Evolutionary conservation across 2,888 invertebrate species (phyloP).

Genomic region (Pharmacophagus antenor): DNA sequence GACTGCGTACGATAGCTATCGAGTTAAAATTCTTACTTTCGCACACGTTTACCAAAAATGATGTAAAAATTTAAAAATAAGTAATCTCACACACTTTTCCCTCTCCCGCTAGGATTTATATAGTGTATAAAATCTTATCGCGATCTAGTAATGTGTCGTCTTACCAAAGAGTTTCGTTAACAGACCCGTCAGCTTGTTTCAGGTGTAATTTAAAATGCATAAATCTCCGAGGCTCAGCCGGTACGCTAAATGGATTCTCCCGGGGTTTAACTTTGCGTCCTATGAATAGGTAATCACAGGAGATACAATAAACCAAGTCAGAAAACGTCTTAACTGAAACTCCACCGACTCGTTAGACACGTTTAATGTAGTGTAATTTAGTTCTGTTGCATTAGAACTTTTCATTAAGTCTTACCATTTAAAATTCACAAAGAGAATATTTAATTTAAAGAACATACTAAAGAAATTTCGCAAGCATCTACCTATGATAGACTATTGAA

Average conservation of each 20-base stretch:
- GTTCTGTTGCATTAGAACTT: not conserved
- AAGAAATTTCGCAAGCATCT: not conserved
- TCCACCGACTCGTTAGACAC: not conserved
- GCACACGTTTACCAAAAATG: too few species aligned
- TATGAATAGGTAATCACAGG: conserved; percentile 71
- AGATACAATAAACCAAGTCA: conserved; percentile 42
- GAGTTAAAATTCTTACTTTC: too few species aligned
- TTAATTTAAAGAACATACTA: not conserved
- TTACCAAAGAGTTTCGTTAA: conserved; percentile 28
- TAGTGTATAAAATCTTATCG: not conserved
- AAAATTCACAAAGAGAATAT: not conserved
- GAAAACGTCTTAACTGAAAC: conserved; percentile 31
- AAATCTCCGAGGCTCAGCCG: conserved; percentile 67
- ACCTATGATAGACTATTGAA: too few species aligned
- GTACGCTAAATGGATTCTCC: conserved; percentile 65
- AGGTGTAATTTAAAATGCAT: conserved; percentile 74
- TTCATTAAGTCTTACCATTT: not conserved
- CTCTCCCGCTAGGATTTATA: not conserved
- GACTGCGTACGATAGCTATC: too few species aligned
- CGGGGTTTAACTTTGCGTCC: conserved; percentile 69
- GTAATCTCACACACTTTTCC: too few species aligned
- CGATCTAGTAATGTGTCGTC: conserved; percentile 9
- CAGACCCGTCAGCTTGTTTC: conserved; percentile 38
- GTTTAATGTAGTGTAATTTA: not conserved
- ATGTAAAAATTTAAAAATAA: too few species aligned